phyloP scores from a whole-genome alignment of 2,888 invertebrate species.

The Tholera decimalis region DNA sequence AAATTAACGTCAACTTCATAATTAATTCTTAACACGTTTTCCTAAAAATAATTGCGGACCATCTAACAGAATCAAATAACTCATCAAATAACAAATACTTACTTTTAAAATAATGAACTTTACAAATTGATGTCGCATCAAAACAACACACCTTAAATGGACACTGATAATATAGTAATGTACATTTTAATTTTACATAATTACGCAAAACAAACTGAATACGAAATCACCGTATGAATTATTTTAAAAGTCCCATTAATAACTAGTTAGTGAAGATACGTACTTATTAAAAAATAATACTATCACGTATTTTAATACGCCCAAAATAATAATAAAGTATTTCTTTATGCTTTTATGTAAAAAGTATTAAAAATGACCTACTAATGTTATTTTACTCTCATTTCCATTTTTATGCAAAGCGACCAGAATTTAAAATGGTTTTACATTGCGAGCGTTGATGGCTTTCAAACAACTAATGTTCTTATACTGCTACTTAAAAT shows the following conservation, averaged over 20 bases:
- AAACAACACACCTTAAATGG: constrained; percentile 5
- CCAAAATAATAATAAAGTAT: constrained; percentile 11
- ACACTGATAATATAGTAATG: not conserved
- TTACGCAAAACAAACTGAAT: constrained; percentile 24
- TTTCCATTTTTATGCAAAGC: constrained; percentile 57
- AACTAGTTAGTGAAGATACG: constrained; percentile 22
- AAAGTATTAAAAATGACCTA: constrained; percentile 26
- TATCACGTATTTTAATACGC: constrained; percentile 27
- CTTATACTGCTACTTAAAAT: constrained; percentile 15
- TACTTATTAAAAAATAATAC: constrained; percentile 8
- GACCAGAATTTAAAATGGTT: constrained; percentile 39
- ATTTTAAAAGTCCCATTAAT: constrained; percentile 28
- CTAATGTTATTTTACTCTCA: constrained; percentile 32
- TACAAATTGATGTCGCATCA: not conserved
- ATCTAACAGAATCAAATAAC: too few relatives aligned
- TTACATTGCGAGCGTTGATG: constrained; percentile 19
- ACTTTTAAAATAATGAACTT: too few relatives aligned
- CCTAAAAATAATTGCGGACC: too few relatives aligned
- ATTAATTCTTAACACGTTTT: too few relatives aligned
- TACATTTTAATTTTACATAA: constrained; percentile 30
- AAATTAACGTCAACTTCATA: too few relatives aligned
- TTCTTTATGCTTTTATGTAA: constrained; percentile 5
- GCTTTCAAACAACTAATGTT: constrained; percentile 33
- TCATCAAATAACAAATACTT: not conserved
- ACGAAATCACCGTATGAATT: constrained; percentile 16